Conservation (phyloP, 2,113 vertebrate species). For the Albula goreensis region DNA sequence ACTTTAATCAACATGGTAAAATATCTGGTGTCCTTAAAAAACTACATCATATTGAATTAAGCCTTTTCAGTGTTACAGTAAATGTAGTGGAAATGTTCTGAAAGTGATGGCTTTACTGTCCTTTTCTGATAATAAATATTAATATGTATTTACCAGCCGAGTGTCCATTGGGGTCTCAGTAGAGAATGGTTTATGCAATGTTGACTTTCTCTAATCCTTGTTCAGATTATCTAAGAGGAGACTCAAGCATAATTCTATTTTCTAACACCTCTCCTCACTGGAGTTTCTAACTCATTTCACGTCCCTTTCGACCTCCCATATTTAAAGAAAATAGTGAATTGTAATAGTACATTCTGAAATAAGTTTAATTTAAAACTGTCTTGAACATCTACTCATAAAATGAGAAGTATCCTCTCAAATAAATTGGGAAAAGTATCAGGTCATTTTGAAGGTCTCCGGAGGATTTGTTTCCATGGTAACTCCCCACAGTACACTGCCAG, state of each 20-base stretch:
- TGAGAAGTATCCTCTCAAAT: not conserved
- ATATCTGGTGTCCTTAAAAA: conserved; percentile 47
- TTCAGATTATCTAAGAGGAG: not conserved
- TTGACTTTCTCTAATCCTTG: not conserved
- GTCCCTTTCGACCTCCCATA: not conserved
- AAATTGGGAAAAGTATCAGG: not conserved
- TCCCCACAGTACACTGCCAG: not conserved
- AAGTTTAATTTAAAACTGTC: not conserved
- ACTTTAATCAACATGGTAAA: conserved; percentile 45
- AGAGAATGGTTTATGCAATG: not conserved
- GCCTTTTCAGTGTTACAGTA: conserved; percentile 48
- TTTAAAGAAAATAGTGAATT: not conserved
- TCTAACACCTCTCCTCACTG: not conserved
- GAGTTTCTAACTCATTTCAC: not conserved
- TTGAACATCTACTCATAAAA: not conserved
- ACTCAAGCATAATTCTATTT: not conserved
- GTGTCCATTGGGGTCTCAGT: conserved; percentile 11
- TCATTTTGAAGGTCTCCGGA: not conserved
- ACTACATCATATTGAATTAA: conserved; percentile 47
- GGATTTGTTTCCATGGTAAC: not conserved
- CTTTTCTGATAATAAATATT: conserved; percentile 67
- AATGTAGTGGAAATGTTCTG: conserved; percentile 46
- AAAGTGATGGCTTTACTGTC: conserved; percentile 63
- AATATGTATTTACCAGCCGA: conserved; percentile 28
- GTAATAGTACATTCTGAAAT: not conserved